Conservation (phyloP, 1,140 invertebrate species). For the Atta texana region DNA sequence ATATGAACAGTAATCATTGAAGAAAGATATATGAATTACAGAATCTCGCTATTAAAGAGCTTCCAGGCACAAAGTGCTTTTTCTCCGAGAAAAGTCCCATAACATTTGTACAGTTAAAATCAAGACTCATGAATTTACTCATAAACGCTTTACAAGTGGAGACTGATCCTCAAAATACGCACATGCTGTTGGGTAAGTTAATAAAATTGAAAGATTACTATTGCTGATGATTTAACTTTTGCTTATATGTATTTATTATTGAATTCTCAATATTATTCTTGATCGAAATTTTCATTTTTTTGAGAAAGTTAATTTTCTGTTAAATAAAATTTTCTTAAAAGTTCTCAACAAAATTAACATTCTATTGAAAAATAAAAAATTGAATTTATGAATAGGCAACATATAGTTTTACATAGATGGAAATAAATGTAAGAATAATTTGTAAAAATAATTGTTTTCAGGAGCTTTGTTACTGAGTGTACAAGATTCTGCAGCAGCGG, state of each 20-base stretch:
- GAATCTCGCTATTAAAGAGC: slow-evolving; percentile 92
- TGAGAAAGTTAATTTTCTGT: not conserved
- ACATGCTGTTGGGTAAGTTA: slow-evolving; percentile 93
- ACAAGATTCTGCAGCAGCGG: slow-evolving; percentile 93
- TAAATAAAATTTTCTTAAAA: not conserved
- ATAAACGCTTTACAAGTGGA: slow-evolving; percentile 95
- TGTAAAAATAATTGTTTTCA: slow-evolving; percentile 68
- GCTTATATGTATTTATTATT: not conserved
- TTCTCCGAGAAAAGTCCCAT: slow-evolving; percentile 84
- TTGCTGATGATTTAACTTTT: slow-evolving; percentile 16
- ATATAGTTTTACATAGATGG: not conserved
- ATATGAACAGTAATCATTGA: not conserved
- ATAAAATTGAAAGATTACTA: slow-evolving; percentile 48
- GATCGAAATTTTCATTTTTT: not conserved
- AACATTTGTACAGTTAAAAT: slow-evolving; percentile 94
- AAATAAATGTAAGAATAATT: slow-evolving; percentile 24
- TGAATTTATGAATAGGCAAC: not conserved
- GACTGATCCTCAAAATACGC: slow-evolving; percentile 94
- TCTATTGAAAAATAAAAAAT: not conserved
- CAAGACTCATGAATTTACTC: slow-evolving; percentile 93
- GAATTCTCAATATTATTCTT: not conserved
- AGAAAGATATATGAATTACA: slow-evolving; percentile 76
- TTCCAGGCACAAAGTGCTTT: slow-evolving; percentile 85
- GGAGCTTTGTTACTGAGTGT: slow-evolving; percentile 92
- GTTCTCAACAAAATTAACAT: not conserved